Percentiles rank a stretch among this genome's conserved stretches.
These are phyloP conservation scores for Drosophila greeni DNA, from an alignment of 2,888 invertebrate genomes.

Conservation along the genomic window DNA sequence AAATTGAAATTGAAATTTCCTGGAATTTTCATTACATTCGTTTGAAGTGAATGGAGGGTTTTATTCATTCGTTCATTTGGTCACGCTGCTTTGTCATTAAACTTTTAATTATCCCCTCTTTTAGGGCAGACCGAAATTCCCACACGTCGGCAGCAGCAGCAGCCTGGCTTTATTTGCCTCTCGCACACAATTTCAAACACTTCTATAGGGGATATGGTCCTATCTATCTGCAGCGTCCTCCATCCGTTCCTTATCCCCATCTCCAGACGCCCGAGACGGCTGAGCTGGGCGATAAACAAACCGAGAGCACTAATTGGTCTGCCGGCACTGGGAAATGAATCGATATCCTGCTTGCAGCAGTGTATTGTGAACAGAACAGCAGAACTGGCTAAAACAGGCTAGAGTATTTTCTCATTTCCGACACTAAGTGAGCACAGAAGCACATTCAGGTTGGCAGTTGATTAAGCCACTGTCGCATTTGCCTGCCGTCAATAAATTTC, in stretches of 20 bases:
- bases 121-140: constrained; percentile 36
- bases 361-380: constrained; percentile 35
- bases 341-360: constrained; percentile 64
- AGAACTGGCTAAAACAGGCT: constrained; percentile 23
- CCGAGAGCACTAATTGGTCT: constrained; percentile 66
- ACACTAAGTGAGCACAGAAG: constrained; percentile 53
- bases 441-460: constrained; percentile 38
- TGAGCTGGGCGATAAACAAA: constrained; percentile 56
- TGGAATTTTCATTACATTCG: constrained; percentile 14
- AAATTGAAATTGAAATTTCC: constrained; percentile 27
- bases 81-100: constrained; percentile 37
- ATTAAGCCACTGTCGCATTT: constrained; percentile 56
- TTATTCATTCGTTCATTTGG: constrained; percentile 11
- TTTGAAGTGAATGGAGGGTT: constrained; percentile 1
- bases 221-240: not conserved
- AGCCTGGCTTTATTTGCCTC: constrained; percentile 45
- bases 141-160: constrained; percentile 32
- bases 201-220: constrained; percentile 20
- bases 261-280: constrained; percentile 25
- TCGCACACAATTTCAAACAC: constrained; percentile 49
- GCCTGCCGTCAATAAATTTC: constrained; percentile 52
- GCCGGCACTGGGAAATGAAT: constrained; percentile 71
- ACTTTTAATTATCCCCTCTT: constrained; percentile 40
- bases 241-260: constrained; percentile 9
- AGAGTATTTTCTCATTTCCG: constrained; percentile 68